Evolutionary conservation across 1,140 invertebrate species (phyloP).

Genomic region (Drosophila equinoxialis): DNA sequence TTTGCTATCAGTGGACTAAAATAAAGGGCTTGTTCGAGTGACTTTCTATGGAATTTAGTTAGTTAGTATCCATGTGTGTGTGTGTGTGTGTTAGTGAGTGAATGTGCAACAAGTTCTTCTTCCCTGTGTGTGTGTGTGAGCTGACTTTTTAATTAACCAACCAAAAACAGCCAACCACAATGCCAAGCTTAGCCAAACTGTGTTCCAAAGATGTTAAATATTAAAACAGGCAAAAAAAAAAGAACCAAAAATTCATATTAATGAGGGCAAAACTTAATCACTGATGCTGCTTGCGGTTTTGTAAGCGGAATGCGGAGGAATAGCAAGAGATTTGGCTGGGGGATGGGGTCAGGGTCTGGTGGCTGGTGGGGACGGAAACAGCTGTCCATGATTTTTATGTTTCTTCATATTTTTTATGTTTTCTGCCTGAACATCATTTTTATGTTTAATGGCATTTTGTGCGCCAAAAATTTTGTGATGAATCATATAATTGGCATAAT

Average conservation of each 20-base stretch:
- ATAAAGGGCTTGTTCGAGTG: slow-evolving; percentile 18
- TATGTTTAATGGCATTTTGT: slow-evolving; percentile 28
- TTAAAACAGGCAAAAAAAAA: not conserved
- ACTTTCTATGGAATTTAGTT: not conserved
- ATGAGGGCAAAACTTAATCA: slow-evolving; percentile 31
- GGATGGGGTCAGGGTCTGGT: too few species aligned
- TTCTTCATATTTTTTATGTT: slow-evolving; percentile 25
- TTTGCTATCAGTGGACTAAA: slow-evolving; percentile 48
- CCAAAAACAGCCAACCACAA: slow-evolving; percentile 12
- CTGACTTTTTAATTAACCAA: slow-evolving; percentile 35
- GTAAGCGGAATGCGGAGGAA: not conserved
- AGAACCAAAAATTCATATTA: slow-evolving; percentile 38
- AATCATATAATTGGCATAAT: slow-evolving; percentile 31
- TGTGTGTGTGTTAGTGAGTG: not conserved
- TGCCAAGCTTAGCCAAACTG: not conserved
- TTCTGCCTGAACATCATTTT: slow-evolving; percentile 23
- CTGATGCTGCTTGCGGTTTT: slow-evolving; percentile 9
- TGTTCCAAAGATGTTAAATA: not conserved
- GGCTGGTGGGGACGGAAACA: slow-evolving; percentile 19
- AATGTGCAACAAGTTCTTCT: slow-evolving; percentile 41
- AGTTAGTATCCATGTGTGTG: not conserved
- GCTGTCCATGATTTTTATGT: slow-evolving; percentile 40
- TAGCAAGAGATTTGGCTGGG: too few species aligned
- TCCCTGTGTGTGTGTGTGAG: slow-evolving; percentile 3
- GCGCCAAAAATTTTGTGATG: slow-evolving; percentile 25